A percentile compares a stretch with the other conserved stretches of the same genome.
These are phyloP conservation scores for Dromius quadrimaculatus DNA, from an alignment of 2,888 invertebrate genomes.

Conservation along the genomic window DNA sequence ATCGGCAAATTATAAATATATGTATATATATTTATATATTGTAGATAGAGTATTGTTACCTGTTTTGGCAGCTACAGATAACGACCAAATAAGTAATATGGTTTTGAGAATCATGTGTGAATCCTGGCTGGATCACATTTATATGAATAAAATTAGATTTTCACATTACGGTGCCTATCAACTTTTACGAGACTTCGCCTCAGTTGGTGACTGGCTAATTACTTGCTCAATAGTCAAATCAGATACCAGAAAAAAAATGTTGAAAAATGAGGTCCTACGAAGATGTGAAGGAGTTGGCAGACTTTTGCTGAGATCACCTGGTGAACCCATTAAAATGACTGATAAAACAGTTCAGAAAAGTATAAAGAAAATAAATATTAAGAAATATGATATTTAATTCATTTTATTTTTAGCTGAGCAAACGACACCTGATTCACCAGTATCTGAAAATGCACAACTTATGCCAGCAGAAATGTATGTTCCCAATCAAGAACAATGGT, in stretches of 20 bases:
- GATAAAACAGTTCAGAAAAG: conserved; percentile 59
- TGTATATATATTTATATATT: conserved; percentile 58
- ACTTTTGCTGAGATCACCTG: conserved; percentile 82
- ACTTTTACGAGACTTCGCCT: conserved; percentile 84
- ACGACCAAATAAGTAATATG: conserved; percentile 80
- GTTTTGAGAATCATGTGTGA: conserved; percentile 86
- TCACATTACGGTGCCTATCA: conserved; percentile 84
- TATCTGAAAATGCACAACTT: conserved; percentile 68
- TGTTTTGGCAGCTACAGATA: conserved; percentile 81
- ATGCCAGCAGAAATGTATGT: conserved; percentile 95
- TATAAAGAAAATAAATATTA: not conserved
- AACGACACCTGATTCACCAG: conserved; percentile 66
- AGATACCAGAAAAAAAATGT: conserved; percentile 70
- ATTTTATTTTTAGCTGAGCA: conserved; percentile 19
- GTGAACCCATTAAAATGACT: conserved; percentile 84
- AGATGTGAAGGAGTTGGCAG: conserved; percentile 89
- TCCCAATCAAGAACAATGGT: conserved; percentile 91
- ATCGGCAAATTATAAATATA: no score
- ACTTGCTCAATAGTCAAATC: conserved; percentile 71
- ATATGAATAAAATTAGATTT: conserved; percentile 84
- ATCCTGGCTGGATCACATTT: conserved; percentile 89
- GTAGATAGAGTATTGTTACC: conserved; percentile 82
- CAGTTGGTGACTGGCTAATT: conserved; percentile 81
- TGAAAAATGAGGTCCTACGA: conserved; percentile 75
- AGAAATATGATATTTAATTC: not conserved